A percentile compares a stretch with the other conserved stretches of the same genome.
Conservation (phyloP, 2,888 invertebrate genomes). For the Apotomis turbidana region DNA sequence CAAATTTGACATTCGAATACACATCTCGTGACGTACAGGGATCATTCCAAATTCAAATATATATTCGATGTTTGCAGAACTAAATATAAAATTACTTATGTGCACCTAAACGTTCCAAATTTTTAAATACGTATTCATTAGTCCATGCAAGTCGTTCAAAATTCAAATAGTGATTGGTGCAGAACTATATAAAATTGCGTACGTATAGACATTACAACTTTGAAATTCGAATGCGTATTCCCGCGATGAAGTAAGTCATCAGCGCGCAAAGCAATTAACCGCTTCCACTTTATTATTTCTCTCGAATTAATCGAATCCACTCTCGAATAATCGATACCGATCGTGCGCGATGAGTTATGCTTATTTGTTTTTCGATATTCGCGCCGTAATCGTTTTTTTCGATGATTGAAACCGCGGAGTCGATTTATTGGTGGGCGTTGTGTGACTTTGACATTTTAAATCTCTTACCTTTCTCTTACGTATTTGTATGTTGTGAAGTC, state of each 20-base stretch:
- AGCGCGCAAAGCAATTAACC: conserved; percentile 77
- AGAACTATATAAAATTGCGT: not conserved
- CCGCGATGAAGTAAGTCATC: conserved; percentile 63
- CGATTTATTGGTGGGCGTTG: conserved; percentile 52
- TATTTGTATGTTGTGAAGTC: no score
- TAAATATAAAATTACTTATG: no score
- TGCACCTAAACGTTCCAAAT: no score
- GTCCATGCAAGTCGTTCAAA: no score
- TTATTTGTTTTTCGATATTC: conserved; percentile 74
- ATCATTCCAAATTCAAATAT: no score
- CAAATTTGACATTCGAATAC: not conserved
- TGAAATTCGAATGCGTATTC: not conserved
- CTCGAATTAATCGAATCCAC: conserved; percentile 74
- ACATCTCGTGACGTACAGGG: not conserved
- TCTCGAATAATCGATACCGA: conserved; percentile 77
- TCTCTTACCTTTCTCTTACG: conserved; percentile 9
- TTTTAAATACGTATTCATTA: no score
- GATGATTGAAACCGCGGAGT: conserved; percentile 50
- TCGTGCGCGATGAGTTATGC: conserved; percentile 71
- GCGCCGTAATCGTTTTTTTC: conserved; percentile 55
- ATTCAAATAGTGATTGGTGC: no score
- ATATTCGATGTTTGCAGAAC: no score
- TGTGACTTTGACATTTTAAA: conserved; percentile 31
- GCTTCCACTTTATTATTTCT: conserved; percentile 70
- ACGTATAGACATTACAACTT: not conserved